Conservation (phyloP, 2,113 vertebrate genomes). For the Pipra filicauda region DNA sequence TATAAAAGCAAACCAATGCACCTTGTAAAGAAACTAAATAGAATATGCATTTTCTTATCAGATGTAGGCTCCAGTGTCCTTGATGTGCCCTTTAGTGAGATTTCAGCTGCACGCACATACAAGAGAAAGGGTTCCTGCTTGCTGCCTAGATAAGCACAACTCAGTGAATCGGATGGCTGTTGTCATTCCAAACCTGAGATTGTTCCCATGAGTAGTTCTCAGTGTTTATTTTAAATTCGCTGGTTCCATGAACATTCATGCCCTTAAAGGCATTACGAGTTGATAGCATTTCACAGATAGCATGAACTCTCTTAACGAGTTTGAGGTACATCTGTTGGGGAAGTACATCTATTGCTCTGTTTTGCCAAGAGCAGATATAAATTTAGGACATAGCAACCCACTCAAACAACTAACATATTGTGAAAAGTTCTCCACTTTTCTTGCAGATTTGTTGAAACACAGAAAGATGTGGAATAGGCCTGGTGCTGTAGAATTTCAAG, state of each 20-base stretch:
- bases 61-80: neutral
- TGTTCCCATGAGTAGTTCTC: neutral
- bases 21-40: neutral
- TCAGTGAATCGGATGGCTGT: neutral
- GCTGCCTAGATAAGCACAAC: neutral
- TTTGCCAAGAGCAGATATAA: neutral
- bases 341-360: neutral
- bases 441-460: neutral
- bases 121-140: neutral
- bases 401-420: neutral
- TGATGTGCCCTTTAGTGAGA: neutral
- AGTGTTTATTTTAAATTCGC: neutral
- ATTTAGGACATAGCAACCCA: neutral
- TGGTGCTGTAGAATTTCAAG: neutral
- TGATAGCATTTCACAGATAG: neutral
- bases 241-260: neutral
- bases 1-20: neutral
- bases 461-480: neutral
- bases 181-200: neutral
- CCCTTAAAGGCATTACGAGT: neutral
- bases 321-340: neutral
- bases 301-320: neutral
- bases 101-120: neutral
- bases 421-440: neutral
- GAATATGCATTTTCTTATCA: neutral